A percentile compares a stretch with the other conserved stretches of the same genome.
These are phyloP conservation scores for Leptinotarsa haldemani DNA, from an alignment of 2,888 invertebrate genomes.

Conservation along the genomic window DNA sequence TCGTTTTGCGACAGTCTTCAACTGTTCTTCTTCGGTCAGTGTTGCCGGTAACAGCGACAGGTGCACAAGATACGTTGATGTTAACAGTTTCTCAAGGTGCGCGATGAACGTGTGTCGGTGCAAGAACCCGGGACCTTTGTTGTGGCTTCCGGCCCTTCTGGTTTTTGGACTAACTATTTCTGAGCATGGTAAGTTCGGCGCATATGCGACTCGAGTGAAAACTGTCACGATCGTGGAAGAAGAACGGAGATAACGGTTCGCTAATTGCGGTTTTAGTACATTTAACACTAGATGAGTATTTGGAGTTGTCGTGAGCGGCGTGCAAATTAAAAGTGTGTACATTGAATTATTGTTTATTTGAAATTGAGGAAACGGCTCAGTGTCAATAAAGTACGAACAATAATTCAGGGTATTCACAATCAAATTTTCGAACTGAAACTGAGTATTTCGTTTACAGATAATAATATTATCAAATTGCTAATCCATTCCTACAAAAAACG, in stretches of 20 bases:
- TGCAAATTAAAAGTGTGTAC: not conserved
- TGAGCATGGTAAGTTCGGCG: constrained; percentile 10
- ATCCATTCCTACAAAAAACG: too few relatives aligned
- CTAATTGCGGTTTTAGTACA: not conserved
- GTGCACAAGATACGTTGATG: constrained; percentile 37
- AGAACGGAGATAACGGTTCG: not conserved
- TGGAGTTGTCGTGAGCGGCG: not conserved
- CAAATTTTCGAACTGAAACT: too few relatives aligned
- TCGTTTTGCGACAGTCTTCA: constrained; percentile 49
- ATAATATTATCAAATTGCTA: too few relatives aligned
- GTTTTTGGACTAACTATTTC: constrained; percentile 25
- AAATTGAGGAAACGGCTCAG: too few relatives aligned
- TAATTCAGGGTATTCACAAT: too few relatives aligned
- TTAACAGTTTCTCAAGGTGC: constrained; percentile 21
- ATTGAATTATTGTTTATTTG: too few relatives aligned
- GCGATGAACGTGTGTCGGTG: constrained; percentile 23
- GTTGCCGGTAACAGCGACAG: constrained; percentile 48
- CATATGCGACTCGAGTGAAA: not conserved
- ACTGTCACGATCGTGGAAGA: constrained; percentile 5
- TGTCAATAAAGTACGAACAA: too few relatives aligned
- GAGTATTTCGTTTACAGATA: too few relatives aligned
- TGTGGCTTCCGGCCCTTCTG: constrained; percentile 23
- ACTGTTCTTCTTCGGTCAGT: constrained; percentile 47
- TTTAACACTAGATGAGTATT: constrained; percentile 7
- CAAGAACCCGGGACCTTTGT: not conserved